phyloP scores from a whole-genome alignment of 2,113 vertebrate genomes.

The Fulmarus glacialis region DNA sequence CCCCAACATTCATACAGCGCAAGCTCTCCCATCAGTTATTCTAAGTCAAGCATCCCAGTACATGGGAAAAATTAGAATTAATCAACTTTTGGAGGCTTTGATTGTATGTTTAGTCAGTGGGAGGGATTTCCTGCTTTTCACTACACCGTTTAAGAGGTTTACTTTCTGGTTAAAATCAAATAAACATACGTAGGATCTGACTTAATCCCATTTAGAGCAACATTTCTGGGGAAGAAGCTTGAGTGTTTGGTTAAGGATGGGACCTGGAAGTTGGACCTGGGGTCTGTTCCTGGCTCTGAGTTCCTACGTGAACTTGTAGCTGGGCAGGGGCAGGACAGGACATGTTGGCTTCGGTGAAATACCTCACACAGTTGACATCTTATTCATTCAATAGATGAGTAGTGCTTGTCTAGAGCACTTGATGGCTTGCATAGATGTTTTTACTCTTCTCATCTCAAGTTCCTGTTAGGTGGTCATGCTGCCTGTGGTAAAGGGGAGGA shows the following conservation, averaged over 20 bases:
- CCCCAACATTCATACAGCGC: background rate
- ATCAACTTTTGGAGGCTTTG: background rate
- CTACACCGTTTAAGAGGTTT: constrained; percentile 13
- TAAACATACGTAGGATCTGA: background rate
- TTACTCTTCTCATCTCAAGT: background rate
- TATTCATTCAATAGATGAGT: background rate
- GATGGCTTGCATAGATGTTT: background rate
- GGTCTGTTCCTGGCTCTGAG: background rate
- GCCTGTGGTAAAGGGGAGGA: background rate
- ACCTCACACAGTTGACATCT: constrained; percentile 3
- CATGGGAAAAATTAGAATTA: constrained; percentile 22
- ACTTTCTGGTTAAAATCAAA: constrained; percentile 51
- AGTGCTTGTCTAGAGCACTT: background rate
- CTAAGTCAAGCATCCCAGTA: background rate
- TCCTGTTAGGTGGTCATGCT: background rate
- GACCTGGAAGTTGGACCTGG: background rate
- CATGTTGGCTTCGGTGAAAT: background rate
- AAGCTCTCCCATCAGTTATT: background rate
- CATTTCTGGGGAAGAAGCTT: background rate
- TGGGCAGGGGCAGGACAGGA: constrained; percentile 12
- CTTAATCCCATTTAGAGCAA: constrained; percentile 13
- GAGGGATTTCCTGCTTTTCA: constrained; percentile 56
- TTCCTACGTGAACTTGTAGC: background rate
- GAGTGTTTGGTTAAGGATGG: constrained; percentile 53
- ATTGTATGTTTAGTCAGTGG: constrained; percentile 50